phyloP scores from a whole-genome alignment of 2,797 vertebrate genomes.

The Macropus fuliginosus region DNA sequence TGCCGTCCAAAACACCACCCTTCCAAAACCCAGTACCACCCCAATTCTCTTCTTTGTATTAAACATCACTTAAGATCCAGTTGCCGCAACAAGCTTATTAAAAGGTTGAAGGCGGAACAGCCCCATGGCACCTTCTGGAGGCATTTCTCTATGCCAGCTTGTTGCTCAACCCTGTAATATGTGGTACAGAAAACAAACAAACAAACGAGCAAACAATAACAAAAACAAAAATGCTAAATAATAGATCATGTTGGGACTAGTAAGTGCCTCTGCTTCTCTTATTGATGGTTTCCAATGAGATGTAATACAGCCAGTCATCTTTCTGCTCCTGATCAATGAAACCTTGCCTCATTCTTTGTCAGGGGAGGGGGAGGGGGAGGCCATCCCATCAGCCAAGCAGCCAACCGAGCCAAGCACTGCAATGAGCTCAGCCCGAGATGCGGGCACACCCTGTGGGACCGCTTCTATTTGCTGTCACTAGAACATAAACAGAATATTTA shows the following conservation, averaged over 20 bases:
- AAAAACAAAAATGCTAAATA: conserved; percentile 4
- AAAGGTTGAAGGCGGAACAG: conserved; percentile 71
- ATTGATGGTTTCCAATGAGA: conserved; percentile 86
- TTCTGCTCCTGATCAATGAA: conserved; percentile 82
- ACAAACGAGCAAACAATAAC: conserved; percentile 56
- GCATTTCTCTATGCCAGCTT: conserved; percentile 59
- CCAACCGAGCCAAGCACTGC: conserved; percentile 69
- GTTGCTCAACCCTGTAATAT: conserved; percentile 64
- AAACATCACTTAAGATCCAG: conserved; percentile 67
- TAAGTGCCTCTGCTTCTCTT: conserved; percentile 79
- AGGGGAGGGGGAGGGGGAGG: conserved; percentile 21
- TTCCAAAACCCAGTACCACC: conserved; percentile 59
- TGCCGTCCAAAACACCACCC: conserved; percentile 59
- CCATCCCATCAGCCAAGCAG: conserved; percentile 66
- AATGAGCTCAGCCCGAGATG: conserved; percentile 73
- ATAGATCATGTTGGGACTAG: conserved; percentile 61
- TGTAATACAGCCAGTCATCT: conserved; percentile 82
- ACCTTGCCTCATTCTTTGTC: conserved; percentile 62
- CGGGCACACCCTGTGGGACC: conserved; percentile 71
- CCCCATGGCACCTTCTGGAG: conserved; percentile 70
- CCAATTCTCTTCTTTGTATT: conserved; percentile 62
- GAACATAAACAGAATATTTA: conserved; percentile 86
- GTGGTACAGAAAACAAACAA: conserved; percentile 76
- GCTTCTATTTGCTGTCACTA: conserved; percentile 79
- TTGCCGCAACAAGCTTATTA: conserved; percentile 75